phyloP scores from a whole-genome alignment of 2,113 vertebrate genomes.

The Macrotus californicus region DNA sequence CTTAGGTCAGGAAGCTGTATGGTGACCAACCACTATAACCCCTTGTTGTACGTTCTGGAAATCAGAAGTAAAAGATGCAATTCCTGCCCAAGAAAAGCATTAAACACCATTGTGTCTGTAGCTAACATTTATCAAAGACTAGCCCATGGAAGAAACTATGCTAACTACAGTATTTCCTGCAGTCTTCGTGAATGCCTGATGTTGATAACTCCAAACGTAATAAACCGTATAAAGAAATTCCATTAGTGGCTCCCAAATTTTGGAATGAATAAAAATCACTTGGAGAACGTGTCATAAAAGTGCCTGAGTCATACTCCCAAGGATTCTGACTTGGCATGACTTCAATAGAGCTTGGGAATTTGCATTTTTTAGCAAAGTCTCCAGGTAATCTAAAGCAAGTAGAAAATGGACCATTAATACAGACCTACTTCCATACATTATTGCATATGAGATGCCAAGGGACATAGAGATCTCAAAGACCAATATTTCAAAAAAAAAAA shows the following conservation, averaged over 20 bases:
- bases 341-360: background rate
- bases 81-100: background rate
- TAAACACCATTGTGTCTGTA: background rate
- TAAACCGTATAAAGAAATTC: background rate
- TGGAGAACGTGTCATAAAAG: background rate
- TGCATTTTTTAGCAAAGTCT: background rate
- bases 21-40: background rate
- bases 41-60: background rate
- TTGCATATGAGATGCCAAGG: background rate
- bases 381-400: background rate
- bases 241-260: background rate
- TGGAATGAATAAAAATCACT: background rate
- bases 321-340: background rate
- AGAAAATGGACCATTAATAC: too few species aligned
- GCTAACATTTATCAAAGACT: background rate
- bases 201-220: background rate
- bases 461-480: background rate
- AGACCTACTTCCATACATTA: background rate
- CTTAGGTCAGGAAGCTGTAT: background rate
- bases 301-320: fast-evolving
- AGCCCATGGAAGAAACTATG: background rate
- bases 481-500: background rate
- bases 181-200: background rate
- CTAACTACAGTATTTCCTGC: background rate
- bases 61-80: background rate